Evolutionary conservation across 2,888 invertebrate genomes (phyloP), one percentile per base, ranked within the genome.

Genomic region (Leptinotarsa tumamoca): DNA sequence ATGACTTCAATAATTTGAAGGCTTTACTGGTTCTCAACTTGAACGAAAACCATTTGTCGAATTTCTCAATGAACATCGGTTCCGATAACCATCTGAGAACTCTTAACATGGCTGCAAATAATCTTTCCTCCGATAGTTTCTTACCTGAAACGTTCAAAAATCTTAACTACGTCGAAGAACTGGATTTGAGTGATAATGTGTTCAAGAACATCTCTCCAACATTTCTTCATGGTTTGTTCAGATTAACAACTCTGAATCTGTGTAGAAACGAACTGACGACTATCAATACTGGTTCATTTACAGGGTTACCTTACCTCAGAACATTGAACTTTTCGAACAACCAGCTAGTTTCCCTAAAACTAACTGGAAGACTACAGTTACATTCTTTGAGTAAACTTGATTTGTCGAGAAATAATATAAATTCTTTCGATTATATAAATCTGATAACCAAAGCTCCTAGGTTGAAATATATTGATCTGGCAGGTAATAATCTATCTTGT

Each of bases 251-350:
- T 49, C 74, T 88, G 51, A 86, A 87, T 79, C 78, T 88, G 14
- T 83, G 85, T 1, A 69, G 79, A 51, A 88, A 88, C 76, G 82
- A 83, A 18, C 74, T 88, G 5, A 81, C 74, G 2, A 80, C 84
- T 73, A 78, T 88, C 10, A 81, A 84, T 71, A 86, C 86, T 2
- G 84, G 86, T 5, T 74, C 80, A 1, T 88, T 83, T 76, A 79
- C 83, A 5, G 86, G 87, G 7, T 75, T 88, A 58, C 87, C 88
- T 1, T 85, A 86, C 74, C 77, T 88, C 50, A 79, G 83, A 43
- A 75, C 76, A 18, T 75, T 88, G 21, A 87, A 87, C 73, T 67
- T 87, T n/a, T 86, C 87, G 0, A 72, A 81, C 63, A 87, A 87
- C 68, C 52, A 74, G 4, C 82, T 88, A 3, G 74, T 79, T 15